phyloP scores from a whole-genome alignment of 2,113 vertebrate genomes.

The Pelmatolapia mariae region DNA sequence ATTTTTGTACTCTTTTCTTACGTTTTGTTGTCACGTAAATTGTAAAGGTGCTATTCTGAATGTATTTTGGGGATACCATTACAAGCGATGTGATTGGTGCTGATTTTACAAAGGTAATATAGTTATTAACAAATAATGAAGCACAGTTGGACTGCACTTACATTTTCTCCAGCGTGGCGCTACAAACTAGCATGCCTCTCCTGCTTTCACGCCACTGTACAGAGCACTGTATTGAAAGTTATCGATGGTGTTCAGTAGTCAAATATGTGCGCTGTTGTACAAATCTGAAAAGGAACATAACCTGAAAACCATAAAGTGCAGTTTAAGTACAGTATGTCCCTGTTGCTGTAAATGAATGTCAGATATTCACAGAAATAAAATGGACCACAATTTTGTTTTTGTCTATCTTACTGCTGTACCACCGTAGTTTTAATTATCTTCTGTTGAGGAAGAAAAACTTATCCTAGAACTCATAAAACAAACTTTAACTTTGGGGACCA shows the following conservation, averaged over 20 bases:
- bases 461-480: background rate
- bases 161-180: background rate
- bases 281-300: background rate
- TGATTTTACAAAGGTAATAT: background rate
- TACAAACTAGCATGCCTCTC: background rate
- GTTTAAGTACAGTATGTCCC: background rate
- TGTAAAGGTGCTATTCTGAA: constrained; percentile 54
- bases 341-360: constrained; percentile 28
- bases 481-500: background rate
- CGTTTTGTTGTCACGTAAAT: background rate
- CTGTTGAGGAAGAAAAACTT: background rate
- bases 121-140: background rate
- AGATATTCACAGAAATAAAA: constrained; percentile 48
- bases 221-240: background rate
- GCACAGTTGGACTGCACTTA: background rate
- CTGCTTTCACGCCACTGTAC: background rate
- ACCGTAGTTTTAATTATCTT: background rate
- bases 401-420: background rate
- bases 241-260: background rate
- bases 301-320: background rate
- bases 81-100: background rate
- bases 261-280: background rate
- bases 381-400: background rate
- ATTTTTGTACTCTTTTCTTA: constrained; percentile 57
- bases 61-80: constrained; percentile 26